Evolutionary conservation across 1,140 invertebrate species (phyloP).

Genomic region (Drosophila azteca): DNA sequence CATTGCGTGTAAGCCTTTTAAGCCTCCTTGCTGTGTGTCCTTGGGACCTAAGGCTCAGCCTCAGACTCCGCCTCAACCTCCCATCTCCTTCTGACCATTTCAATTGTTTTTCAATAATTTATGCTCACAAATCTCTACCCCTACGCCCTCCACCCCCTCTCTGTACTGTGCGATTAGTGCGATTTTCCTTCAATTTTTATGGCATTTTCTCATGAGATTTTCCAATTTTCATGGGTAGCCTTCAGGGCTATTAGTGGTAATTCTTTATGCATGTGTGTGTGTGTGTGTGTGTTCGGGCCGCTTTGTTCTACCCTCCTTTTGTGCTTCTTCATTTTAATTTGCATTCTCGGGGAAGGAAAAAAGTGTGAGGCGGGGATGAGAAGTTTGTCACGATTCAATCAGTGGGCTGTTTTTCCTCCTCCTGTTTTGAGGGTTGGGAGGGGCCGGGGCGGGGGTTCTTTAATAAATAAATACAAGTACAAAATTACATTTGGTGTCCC

Average conservation of each 20-base stretch:
- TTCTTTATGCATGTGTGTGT: conserved; percentile 49
- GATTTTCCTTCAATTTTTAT: conserved; percentile 33
- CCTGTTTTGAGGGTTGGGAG: conserved; percentile 10
- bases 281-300: too few relatives aligned
- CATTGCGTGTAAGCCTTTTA: conserved; percentile 48
- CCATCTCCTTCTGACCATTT: background rate
- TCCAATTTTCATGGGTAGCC: conserved; percentile 34
- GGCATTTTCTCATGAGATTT: conserved; percentile 48
- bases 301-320: conserved; percentile 8
- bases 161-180: background rate
- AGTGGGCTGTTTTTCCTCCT: conserved; percentile 54
- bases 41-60: conserved; percentile 7
- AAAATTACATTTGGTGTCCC: conserved; percentile 72
- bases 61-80: conserved; percentile 4
- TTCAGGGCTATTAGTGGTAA: conserved; percentile 48
- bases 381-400: conserved; percentile 79
- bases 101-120: conserved; percentile 60
- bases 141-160: background rate
- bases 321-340: conserved; percentile 67
- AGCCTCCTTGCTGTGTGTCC: conserved; percentile 32
- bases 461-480: conserved; percentile 77
- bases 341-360: conserved; percentile 50
- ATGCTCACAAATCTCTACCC: conserved; percentile 16
- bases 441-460: conserved; percentile 21
- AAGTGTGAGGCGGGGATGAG: conserved; percentile 18